Evolutionary conservation across 2,113 vertebrate genomes (phyloP).

Genomic region (Columbina picui): DNA sequence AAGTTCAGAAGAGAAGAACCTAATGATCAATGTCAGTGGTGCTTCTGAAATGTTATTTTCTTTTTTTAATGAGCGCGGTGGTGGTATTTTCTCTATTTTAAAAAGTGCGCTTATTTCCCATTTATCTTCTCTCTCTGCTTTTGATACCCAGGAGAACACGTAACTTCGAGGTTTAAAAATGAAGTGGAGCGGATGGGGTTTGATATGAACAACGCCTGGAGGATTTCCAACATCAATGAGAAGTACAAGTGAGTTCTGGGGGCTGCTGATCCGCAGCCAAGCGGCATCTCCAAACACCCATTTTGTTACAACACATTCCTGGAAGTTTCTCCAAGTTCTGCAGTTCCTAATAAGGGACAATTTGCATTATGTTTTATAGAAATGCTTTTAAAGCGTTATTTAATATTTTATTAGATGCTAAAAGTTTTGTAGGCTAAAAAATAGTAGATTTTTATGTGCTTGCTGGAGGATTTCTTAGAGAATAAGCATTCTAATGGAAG

Average conservation of each 20-base stretch:
- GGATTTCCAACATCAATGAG: slow-evolving; percentile 97
- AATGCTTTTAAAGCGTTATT: neutral
- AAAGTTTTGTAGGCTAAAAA: neutral
- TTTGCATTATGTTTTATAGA: neutral
- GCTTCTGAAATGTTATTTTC: neutral
- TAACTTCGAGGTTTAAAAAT: slow-evolving; percentile 94
- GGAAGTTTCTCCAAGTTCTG: neutral
- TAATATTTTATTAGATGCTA: neutral
- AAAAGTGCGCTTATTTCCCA: neutral
- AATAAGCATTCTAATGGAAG: neutral
- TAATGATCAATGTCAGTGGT: neutral
- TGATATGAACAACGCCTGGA: slow-evolving; percentile 97
- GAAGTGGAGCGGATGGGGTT: slow-evolving; percentile 98
- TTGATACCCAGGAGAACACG: slow-evolving; percentile 87
- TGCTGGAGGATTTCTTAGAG: neutral
- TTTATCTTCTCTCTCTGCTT: neutral
- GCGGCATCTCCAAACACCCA: neutral
- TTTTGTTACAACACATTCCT: neutral
- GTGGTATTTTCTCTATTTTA: neutral
- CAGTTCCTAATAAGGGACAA: neutral
- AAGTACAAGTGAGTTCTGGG: slow-evolving; percentile 89
- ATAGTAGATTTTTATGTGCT: neutral
- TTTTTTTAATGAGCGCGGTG: neutral
- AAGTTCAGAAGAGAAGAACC: neutral
- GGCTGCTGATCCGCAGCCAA: neutral